A percentile compares a stretch with the other conserved stretches of the same genome.
Evolutionary conservation across 2,113 vertebrate genomes (phyloP).

Genomic region (Mixornis gularis): DNA sequence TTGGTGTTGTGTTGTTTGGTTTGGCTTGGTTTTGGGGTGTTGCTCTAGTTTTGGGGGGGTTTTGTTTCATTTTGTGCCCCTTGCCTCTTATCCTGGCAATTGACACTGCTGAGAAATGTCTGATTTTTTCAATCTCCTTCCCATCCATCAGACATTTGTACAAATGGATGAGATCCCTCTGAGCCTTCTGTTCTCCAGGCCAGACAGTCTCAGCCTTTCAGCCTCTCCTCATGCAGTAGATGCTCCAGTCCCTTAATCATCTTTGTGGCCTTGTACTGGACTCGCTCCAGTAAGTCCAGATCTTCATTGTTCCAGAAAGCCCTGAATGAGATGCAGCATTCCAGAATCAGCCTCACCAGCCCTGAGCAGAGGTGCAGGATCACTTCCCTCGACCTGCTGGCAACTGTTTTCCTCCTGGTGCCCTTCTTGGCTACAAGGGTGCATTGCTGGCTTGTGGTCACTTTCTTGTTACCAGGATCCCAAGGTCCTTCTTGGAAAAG

Average conservation of each 20-base stretch:
- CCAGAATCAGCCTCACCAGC: not conserved
- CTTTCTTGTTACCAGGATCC: not conserved
- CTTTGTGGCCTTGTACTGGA: not conserved
- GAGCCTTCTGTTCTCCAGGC: not conserved
- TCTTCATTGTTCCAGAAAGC: not conserved
- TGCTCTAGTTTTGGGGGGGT: not conserved
- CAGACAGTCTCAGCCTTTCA: not conserved
- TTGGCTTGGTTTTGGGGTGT: not conserved
- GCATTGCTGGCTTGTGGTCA: not conserved
- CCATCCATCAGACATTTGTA: not conserved
- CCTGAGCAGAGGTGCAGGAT: not conserved
- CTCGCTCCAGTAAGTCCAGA: fast-evolving
- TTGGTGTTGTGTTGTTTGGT: not conserved
- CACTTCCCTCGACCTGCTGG: not conserved
- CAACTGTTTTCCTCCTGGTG: not conserved
- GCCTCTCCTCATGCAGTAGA: not conserved
- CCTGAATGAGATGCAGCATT: not conserved
- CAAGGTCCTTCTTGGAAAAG: not conserved
- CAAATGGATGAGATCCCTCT: not conserved
- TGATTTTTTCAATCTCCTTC: not conserved
- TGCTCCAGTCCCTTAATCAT: not conserved
- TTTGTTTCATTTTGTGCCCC: not conserved
- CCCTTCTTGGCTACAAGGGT: not conserved
- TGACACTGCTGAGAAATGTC: not conserved
- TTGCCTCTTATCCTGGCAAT: not conserved